Evolutionary conservation across 1,140 invertebrate genomes (phyloP), one percentile per base, ranked within the genome.

Genomic region (Saccostrea echinata): DNA sequence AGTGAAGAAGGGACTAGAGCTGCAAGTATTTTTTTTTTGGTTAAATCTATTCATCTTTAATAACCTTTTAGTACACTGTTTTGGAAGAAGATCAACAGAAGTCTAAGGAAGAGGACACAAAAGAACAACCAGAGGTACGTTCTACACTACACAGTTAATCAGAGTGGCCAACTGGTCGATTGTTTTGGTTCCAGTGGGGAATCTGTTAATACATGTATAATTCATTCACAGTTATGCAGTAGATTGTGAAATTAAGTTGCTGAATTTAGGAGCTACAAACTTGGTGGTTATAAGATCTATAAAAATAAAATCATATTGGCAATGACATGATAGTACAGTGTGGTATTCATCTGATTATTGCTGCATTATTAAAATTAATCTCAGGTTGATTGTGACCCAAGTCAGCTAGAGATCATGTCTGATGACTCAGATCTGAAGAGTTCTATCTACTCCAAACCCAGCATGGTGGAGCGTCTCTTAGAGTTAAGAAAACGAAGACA

Each of bases 391-490:
- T 81, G 51, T 68, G 87, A 88, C 57, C 68, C 84, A 53, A 61
- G 76, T 16, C 82, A 82, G 12, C 52, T 90, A 12, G 87, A 90
- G 18, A 85, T 87, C 51, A 55, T 84, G 33, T 71, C 84, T 84
- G 91, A 89, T 24, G 87, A 86, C 0, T 84, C 64, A 43, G 88
- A 90, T 4, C 12, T 76, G 13, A 82, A 91, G 52, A 87, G 90
- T 12, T 86, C 90, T 27, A 61, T 87, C 0, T 89, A 90, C 33
- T 88, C 88, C 27, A 93, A 93, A 87, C 93, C 92, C 33, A 93
- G 93, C 12, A 94, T 94, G 93, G 93, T 94, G 18, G 93, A 92
- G 27, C 85, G 93, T 12, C 86, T 94, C 1, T 82, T 93, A 89
- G 93, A 93, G 53, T 81, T 94, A 1, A 93, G 92, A 81, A 90